Base-by-base conservation (phyloP, 2,888 invertebrate genomes). In the Synergus laeviventris region DNA sequence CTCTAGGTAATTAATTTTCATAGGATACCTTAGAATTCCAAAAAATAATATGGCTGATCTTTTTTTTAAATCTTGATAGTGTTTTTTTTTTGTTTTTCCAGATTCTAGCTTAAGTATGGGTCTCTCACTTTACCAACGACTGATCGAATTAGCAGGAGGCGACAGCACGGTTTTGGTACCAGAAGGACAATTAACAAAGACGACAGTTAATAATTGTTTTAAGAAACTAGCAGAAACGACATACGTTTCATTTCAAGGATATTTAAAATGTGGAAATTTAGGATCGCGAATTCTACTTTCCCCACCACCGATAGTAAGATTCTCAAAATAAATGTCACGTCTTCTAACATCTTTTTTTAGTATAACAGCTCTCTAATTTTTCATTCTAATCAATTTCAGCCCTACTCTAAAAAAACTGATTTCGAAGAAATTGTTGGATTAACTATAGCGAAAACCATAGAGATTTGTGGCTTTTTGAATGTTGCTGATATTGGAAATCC, bases 401-500 rank as follows among this genome's bases (percentile, higher is more conserved):
- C 93, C 0, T 91, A 91, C 74, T 93, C 92, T 4, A 93, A 93
- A 85, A 92, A 93, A 31, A 91, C 93, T 0, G 95, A 95, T 87
- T 95, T 94, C 87, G 95, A 93, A 88, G 76, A 88, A 31, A 92
- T 89, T 78, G 92, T 91, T 80, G 94, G 92, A 77, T 93, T 91
- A 89, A 93, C 93, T 79, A 92, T 97, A 74, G 94, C 96, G 0
- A 94, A 94, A 78, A 94, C 94, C 74, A 92, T 98, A 75, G 95
- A 96, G 88, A 94, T 98, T 21, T 94, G 97, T 87, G 98, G 98
- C 0, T 98, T 97, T 88, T 91, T 99, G 74, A 94, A 95, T n/a
- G 94, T 97, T 11, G 94, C 95, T 3, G 98, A 98, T 88, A 94
- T 98, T 74, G 94, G 95, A 86, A 98, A 97, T 77, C 98, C 98